These are phyloP conservation scores for Seriola aureovittata DNA, from an alignment of 2,113 vertebrate genomes.

Conservation along the genomic window DNA sequence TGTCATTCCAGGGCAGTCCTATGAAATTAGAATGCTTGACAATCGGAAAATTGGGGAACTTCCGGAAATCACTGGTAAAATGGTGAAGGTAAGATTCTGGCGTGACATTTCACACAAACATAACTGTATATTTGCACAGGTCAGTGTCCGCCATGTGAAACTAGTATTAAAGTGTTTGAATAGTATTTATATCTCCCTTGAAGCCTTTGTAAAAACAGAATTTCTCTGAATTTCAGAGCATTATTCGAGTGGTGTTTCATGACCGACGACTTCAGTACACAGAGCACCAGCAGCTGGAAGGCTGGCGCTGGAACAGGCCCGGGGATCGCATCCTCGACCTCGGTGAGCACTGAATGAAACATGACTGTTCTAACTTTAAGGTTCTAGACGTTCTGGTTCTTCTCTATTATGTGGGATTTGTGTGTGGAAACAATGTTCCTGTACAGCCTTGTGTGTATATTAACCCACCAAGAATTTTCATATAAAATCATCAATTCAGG, in stretches of 20 bases:
- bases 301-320: conserved; percentile 97
- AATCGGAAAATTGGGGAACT: conserved; percentile 97
- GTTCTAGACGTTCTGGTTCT: background rate
- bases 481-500: background rate
- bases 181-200: background rate
- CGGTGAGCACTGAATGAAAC: conserved; percentile 81
- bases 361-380: background rate
- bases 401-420: background rate
- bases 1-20: conserved; percentile 92
- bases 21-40: conserved; percentile 98
- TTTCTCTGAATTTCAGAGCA: conserved; percentile 86
- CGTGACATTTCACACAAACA: background rate
- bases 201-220: background rate
- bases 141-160: background rate
- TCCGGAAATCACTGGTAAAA: conserved; percentile 95
- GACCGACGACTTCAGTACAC: conserved; percentile 97
- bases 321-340: conserved; percentile 97
- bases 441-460: conserved; percentile 16
- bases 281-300: conserved; percentile 97
- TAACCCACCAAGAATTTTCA: conserved; percentile 6
- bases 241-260: conserved; percentile 97
- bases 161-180: background rate
- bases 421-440: conserved; percentile 14
- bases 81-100: conserved; percentile 92
- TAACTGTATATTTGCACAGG: background rate